These are phyloP conservation scores for Parazoanthus swiftii DNA, from an alignment of 92 coral and sea anemone species.

Conservation along the genomic window DNA sequence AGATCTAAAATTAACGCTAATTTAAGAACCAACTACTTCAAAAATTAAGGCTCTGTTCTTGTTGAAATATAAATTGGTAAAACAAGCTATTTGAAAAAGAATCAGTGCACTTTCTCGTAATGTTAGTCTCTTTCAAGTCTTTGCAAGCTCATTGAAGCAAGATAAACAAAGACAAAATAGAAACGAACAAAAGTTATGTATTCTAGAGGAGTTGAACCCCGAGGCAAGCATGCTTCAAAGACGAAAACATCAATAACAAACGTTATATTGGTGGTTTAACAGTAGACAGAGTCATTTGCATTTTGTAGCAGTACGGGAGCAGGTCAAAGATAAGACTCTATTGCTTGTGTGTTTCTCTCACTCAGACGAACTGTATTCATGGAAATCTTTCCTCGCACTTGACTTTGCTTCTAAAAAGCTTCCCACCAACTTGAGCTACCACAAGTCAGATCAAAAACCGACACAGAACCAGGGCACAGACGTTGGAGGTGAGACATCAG, in stretches of 20 bases:
- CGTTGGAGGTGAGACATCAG: background rate
- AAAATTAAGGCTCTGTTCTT: background rate
- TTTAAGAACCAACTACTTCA: background rate
- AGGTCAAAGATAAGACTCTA: constrained; percentile 24
- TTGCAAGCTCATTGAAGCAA: constrained; percentile 42
- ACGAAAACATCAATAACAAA: constrained; percentile 38
- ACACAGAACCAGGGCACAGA: constrained; percentile 25
- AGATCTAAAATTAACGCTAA: constrained; percentile 19
- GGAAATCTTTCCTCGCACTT: background rate
- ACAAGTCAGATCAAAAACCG: background rate
- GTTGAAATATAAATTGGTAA: background rate
- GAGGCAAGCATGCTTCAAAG: constrained; percentile 45
- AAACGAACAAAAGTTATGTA: constrained; percentile 33
- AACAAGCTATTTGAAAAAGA: background rate
- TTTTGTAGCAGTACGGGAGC: constrained; percentile 33
- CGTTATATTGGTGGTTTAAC: constrained; percentile 34
- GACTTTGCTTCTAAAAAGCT: background rate
- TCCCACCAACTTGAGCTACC: background rate
- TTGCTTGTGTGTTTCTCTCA: background rate
- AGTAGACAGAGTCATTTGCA: constrained; percentile 31
- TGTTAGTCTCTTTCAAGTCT: background rate
- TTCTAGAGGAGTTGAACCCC: constrained; percentile 34
- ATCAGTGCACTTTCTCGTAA: background rate
- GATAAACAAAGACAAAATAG: background rate
- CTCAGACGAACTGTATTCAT: background rate